A percentile compares a stretch with the other conserved stretches of the same genome.
Conservation (phyloP, 2,113 vertebrate genomes). For the Caracal caracal region DNA sequence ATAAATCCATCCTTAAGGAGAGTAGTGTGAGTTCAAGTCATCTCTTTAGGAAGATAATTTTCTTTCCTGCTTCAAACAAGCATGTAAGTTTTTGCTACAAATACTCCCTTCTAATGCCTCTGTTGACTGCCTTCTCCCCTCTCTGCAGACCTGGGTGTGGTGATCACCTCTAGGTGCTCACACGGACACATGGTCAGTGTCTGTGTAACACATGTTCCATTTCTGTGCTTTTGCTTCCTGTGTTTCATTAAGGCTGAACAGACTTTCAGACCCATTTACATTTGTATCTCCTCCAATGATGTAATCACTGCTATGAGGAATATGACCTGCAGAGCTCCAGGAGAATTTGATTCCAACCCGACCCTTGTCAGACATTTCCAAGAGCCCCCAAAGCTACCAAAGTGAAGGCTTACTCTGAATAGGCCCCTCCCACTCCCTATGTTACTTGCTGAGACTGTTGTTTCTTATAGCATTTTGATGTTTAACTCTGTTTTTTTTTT, state of each 20-base stretch:
- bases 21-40: not conserved
- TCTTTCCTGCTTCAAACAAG: not conserved
- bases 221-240: conserved; percentile 93
- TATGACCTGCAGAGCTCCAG: not conserved
- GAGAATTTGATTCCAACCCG: not conserved
- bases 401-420: not conserved
- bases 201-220: conserved; percentile 88
- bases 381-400: not conserved
- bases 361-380: not conserved
- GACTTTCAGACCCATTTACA: not conserved
- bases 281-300: not conserved
- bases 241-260: conserved; percentile 94
- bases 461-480: not conserved
- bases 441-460: not conserved
- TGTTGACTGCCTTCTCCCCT: not conserved
- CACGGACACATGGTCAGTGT: not conserved
- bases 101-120: not conserved
- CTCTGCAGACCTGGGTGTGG: not conserved
- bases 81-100: not conserved
- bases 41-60: not conserved
- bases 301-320: not conserved
- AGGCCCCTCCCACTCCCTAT: not conserved
- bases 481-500: not conserved
- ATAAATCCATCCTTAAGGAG: not conserved
- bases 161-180: not conserved